Evolutionary conservation across 1,140 invertebrate species (phyloP).

Genomic region (Pararge aegeria): DNA sequence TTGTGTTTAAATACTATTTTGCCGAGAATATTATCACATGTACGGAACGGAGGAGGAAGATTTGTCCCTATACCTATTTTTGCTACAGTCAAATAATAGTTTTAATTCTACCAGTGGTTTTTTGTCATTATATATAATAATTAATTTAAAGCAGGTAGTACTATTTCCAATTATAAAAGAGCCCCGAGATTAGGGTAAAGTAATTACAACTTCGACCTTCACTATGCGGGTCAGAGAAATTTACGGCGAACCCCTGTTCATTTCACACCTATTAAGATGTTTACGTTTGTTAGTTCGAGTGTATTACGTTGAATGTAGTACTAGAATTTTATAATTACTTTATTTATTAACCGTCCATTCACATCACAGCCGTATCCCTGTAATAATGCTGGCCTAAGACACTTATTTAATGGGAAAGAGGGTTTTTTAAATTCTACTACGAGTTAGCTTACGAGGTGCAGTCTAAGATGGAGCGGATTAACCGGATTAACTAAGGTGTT

Average conservation of each 20-base stretch:
- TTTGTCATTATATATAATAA: not conserved
- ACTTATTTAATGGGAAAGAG: too few relatives aligned
- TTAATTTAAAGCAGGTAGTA: not conserved
- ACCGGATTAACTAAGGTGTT: too few relatives aligned
- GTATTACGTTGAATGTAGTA: not conserved
- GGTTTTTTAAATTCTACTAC: too few relatives aligned
- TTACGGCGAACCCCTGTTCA: conserved; percentile 2
- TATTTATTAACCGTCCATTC: not conserved
- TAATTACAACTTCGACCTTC: conserved; percentile 10
- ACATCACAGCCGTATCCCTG: not conserved
- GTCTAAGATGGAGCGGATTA: too few relatives aligned
- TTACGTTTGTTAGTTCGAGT: not conserved
- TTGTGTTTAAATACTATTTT: too few relatives aligned
- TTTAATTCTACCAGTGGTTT: too few relatives aligned
- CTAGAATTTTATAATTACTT: not conserved
- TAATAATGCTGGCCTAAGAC: too few relatives aligned
- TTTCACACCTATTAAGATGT: conserved; percentile 15
- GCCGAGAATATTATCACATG: too few relatives aligned
- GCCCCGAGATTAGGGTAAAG: conserved; percentile 10
- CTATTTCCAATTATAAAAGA: conserved; percentile 5
- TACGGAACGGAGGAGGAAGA: too few relatives aligned
- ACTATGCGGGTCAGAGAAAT: conserved; percentile 10
- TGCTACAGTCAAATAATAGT: too few relatives aligned
- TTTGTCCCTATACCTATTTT: too few relatives aligned
- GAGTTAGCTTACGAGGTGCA: too few relatives aligned